These are phyloP conservation scores for Dipodomys merriami DNA, from an alignment of 2,113 vertebrate species.

Conservation along the genomic window DNA sequence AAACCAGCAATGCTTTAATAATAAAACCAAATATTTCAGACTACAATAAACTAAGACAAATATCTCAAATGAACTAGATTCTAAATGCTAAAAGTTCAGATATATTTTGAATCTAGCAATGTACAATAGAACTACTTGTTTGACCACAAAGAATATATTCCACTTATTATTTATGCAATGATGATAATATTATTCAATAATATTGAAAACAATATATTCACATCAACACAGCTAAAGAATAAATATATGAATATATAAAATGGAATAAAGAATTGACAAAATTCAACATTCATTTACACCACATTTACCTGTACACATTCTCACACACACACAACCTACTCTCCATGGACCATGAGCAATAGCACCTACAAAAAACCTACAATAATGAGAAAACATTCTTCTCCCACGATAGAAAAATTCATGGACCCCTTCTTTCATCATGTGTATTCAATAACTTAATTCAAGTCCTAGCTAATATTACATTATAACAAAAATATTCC, in stretches of 20 bases:
- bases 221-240: neutral
- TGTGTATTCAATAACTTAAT: too few relatives aligned
- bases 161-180: neutral
- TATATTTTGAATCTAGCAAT: neutral
- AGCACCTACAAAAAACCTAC: too few relatives aligned
- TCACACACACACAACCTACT: too few relatives aligned
- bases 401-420: too few relatives aligned
- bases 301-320: too few relatives aligned
- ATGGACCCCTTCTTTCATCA: too few relatives aligned
- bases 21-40: neutral
- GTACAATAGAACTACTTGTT: neutral
- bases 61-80: neutral
- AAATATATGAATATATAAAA: neutral
- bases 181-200: neutral
- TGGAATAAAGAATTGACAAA: neutral
- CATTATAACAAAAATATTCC: too few relatives aligned
- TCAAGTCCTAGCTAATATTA: too few relatives aligned
- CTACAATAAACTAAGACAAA: neutral
- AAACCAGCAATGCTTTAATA: neutral
- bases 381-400: too few relatives aligned
- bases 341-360: too few relatives aligned
- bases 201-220: neutral
- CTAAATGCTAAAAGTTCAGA: neutral
- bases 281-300: neutral
- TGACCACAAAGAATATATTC: neutral